Conservation (phyloP, 2,797 vertebrate species). For the Chrosomus eos region DNA sequence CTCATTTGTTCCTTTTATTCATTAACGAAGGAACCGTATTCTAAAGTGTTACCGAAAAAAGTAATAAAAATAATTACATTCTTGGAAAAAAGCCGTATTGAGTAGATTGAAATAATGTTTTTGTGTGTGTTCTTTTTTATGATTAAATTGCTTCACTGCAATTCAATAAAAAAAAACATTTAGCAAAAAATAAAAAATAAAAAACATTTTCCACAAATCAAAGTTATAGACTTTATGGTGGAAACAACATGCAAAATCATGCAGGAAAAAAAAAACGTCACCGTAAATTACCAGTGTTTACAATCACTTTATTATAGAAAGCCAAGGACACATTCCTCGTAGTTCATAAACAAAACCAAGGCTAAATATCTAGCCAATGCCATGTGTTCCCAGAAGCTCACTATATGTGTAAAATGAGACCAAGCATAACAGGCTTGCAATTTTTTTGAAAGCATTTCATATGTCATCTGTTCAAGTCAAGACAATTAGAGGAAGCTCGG, state of each 20-base stretch:
- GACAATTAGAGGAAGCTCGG: conserved; percentile 75
- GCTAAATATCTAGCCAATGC: background rate
- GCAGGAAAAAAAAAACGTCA: background rate
- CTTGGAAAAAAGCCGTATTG: background rate
- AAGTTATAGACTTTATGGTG: background rate
- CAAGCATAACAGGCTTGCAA: background rate
- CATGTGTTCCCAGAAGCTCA: conserved; percentile 4
- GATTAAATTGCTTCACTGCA: background rate
- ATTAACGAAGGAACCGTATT: no score
- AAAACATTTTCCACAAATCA: background rate
- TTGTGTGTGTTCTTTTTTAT: background rate
- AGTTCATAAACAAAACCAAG: conserved; percentile 21
- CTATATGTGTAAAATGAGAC: conserved; percentile 3
- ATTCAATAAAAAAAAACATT: background rate
- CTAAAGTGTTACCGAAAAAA: no score
- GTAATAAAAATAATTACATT: background rate
- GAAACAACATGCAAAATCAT: background rate
- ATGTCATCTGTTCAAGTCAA: conserved; percentile 20
- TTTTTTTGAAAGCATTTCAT: conserved; percentile 22
- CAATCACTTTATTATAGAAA: background rate
- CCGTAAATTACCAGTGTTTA: background rate
- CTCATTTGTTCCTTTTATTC: no score
- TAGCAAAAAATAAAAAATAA: no score
- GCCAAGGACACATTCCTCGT: conserved; percentile 1
- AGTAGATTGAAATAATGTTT: background rate